Conservation (phyloP, 2,797 vertebrate species). For the Basileuterus tristriatus region DNA sequence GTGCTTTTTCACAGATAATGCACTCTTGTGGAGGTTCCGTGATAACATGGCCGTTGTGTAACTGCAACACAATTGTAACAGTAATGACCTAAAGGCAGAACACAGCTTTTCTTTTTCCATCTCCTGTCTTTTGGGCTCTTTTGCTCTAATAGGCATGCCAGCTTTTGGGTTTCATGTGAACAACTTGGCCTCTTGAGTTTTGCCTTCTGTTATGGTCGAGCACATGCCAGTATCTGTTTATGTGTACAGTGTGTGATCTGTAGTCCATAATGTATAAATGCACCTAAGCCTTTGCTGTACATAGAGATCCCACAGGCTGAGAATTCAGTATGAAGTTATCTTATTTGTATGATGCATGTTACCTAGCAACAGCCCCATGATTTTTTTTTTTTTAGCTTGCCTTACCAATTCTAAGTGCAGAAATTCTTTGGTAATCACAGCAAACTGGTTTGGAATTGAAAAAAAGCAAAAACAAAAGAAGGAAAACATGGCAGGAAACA, state of each 20-base stretch:
- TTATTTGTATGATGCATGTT: slow-evolving; percentile 28
- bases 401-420: slow-evolving; percentile 1
- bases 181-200: background rate
- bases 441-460: background rate
- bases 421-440: background rate
- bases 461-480: background rate
- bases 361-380: background rate
- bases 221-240: background rate
- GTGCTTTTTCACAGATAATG: background rate
- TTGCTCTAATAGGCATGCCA: background rate
- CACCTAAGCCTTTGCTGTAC: slow-evolving; percentile 15
- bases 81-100: background rate
- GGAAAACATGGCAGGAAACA: background rate
- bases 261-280: background rate
- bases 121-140: background rate
- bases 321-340: background rate
- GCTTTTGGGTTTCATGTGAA: background rate
- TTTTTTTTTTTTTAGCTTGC: background rate
- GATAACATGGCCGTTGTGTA: background rate
- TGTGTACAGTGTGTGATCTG: background rate
- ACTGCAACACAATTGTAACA: background rate
- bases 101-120: background rate
- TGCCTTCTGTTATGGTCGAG: slow-evolving; percentile 46
- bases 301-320: background rate
- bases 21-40: background rate